phyloP scores from a whole-genome alignment of 1,140 invertebrate genomes.

The Nebria ingens region DNA sequence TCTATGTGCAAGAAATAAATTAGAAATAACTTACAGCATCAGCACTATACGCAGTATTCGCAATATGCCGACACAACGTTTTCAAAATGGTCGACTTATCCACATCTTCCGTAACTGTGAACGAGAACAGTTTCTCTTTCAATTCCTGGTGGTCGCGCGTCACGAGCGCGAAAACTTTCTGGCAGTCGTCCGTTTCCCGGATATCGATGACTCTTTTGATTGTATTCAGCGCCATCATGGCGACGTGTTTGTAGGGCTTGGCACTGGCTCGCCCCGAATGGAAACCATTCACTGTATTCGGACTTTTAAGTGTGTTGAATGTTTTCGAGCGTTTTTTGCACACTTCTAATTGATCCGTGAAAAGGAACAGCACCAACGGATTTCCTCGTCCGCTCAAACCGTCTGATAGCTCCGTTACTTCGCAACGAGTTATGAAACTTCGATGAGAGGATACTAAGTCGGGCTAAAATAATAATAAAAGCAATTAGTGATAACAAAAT shows the following conservation, averaged over 20 bases:
- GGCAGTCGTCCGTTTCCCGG: slow-evolving; percentile 77
- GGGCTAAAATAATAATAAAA: slow-evolving; percentile 42
- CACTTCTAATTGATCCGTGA: slow-evolving; percentile 89
- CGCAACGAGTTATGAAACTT: slow-evolving; percentile 74
- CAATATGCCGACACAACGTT: slow-evolving; percentile 76
- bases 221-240: slow-evolving; percentile 73
- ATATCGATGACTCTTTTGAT: slow-evolving; percentile 88
- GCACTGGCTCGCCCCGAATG: slow-evolving; percentile 21
- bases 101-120: slow-evolving; percentile 67
- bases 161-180: slow-evolving; percentile 80
- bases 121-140: slow-evolving; percentile 81
- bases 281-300: slow-evolving; percentile 41
- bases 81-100: slow-evolving; percentile 72
- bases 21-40: slow-evolving; percentile 54
- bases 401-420: slow-evolving; percentile 80
- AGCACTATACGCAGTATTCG: slow-evolving; percentile 73
- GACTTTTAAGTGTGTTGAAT: slow-evolving; percentile 58
- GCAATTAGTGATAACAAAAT: not conserved
- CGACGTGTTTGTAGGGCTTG: slow-evolving; percentile 86
- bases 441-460: slow-evolving; percentile 86
- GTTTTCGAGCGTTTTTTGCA: slow-evolving; percentile 76
- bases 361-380: slow-evolving; percentile 80
- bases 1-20: slow-evolving; percentile 8
- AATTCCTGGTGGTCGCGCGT: slow-evolving; percentile 70
- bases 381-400: slow-evolving; percentile 77